phyloP scores from a whole-genome alignment of 2,113 vertebrate genomes.

The Craseonycteris thonglongyai region DNA sequence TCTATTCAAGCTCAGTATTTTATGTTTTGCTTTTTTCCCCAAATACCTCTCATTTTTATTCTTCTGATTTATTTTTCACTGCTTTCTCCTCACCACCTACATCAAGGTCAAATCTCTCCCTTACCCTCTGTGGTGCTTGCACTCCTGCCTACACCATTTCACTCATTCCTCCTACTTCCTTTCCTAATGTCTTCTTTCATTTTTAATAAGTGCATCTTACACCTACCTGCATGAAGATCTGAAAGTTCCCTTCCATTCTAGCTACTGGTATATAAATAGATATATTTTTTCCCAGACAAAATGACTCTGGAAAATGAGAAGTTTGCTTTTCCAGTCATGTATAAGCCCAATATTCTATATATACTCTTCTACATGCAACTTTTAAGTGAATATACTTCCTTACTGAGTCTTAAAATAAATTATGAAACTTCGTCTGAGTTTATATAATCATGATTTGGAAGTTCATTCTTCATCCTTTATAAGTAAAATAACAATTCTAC shows the following conservation, averaged over 20 bases:
- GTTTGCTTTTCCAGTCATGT: not conserved
- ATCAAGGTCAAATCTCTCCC: slow-evolving; percentile 29
- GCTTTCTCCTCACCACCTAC: slow-evolving; percentile 18
- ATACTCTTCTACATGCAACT: not conserved
- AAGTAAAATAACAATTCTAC: not conserved
- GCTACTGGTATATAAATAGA: not conserved
- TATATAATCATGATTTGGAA: not conserved
- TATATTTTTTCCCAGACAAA: not conserved
- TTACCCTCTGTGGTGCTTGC: not conserved
- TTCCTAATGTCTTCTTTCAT: slow-evolving; percentile 48
- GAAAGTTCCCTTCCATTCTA: slow-evolving; percentile 32
- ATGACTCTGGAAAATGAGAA: not conserved
- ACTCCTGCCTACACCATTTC: slow-evolving; percentile 36
- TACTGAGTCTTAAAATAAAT: not conserved
- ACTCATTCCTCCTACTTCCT: slow-evolving; percentile 49
- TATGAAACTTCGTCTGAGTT: not conserved
- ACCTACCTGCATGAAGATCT: slow-evolving; percentile 25
- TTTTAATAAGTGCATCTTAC: slow-evolving; percentile 38
- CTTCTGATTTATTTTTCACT: not conserved
- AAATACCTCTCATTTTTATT: not conserved
- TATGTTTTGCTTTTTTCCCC: not conserved
- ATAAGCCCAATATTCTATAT: not conserved
- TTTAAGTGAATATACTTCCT: not conserved
- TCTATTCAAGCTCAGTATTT: not conserved
- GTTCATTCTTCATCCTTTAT: not conserved